Evolutionary conservation across 2,113 vertebrate species (phyloP), one percentile per base, ranked within the genome.

Genomic region (Amazona guildingii): DNA sequence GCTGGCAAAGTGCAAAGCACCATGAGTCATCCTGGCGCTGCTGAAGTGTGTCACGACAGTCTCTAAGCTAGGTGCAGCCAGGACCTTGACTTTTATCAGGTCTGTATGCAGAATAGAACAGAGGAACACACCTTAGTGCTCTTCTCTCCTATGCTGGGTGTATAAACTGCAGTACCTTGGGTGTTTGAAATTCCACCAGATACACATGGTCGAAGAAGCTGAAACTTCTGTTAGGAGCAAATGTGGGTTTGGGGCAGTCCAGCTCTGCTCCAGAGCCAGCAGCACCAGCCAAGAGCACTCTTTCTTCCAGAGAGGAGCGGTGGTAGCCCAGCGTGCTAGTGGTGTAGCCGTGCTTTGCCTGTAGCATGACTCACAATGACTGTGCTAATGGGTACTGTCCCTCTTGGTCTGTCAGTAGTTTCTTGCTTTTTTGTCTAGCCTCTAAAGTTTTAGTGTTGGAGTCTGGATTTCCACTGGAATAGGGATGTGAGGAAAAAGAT

Each of bases 341-440:
- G 37, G 11, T 46, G 46, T 61, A 29, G 68, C 69, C 0, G 0
- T 9, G 37, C 63, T 76, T 44, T 35, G 68, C 62, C 17, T 4
- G 2, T 10, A 6, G 66, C 0, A 0, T 39, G 55, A 43, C 67
- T 68, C 41, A 44, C 13, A 41, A 19, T n/a, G 75, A 49, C 86
- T 25, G 31, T 8, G 7, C 83, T 51, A 0, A 23, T 0, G 2
- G 25, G 13, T 61, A 6, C 15, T 24, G n/a, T 1, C 2, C 46
- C 35, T 74, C 86, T 54, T 73, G 9, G 0, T 27, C 72, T 39
- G 7, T 7, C 29, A 5, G 7, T 1, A 33, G 43, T 24, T 88
- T 33, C 55, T 66, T 74, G 14, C 10, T 14, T 4, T 74, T 48
- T 12, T 49, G 13, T 21, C 20, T 55, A 17, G 25, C 24, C 35